Conservation (phyloP, 2,888 invertebrate genomes). For the Lottia gigantea region DNA sequence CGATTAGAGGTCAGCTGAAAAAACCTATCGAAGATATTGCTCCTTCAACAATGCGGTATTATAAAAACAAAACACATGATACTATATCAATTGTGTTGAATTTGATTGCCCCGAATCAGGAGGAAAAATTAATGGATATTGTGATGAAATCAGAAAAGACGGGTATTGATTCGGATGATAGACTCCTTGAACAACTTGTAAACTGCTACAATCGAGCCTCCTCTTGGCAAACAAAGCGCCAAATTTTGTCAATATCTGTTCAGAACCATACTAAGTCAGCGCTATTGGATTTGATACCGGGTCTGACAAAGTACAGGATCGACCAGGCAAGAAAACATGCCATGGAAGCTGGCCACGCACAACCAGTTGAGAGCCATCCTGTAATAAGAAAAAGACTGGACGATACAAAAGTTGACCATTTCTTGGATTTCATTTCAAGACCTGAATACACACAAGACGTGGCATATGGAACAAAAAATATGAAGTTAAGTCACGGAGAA, state of each 20-base stretch:
- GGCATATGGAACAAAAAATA: background rate
- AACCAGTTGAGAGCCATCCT: background rate
- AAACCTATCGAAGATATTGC: too few relatives aligned
- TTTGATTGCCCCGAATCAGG: too few relatives aligned
- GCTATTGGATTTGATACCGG: background rate
- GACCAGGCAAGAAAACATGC: background rate
- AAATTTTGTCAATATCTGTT: constrained; percentile 1
- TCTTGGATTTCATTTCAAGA: constrained; percentile 1
- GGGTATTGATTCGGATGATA: too few relatives aligned
- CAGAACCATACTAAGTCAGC: background rate
- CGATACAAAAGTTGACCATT: background rate
- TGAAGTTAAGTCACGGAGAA: background rate
- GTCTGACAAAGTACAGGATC: background rate
- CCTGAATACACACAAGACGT: background rate
- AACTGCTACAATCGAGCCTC: background rate
- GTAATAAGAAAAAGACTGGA: background rate
- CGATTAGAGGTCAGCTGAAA: too few relatives aligned
- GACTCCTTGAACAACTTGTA: too few relatives aligned
- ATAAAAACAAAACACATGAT: too few relatives aligned
- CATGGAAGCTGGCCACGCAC: background rate
- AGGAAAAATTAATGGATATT: too few relatives aligned
- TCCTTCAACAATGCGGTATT: too few relatives aligned
- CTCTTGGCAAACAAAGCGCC: background rate
- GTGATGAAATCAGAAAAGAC: too few relatives aligned
- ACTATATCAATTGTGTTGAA: too few relatives aligned